A percentile compares a stretch with the other conserved stretches of the same genome.
phyloP scores from a whole-genome alignment of 2,888 invertebrate species.

The Chaitophorus viminalis region DNA sequence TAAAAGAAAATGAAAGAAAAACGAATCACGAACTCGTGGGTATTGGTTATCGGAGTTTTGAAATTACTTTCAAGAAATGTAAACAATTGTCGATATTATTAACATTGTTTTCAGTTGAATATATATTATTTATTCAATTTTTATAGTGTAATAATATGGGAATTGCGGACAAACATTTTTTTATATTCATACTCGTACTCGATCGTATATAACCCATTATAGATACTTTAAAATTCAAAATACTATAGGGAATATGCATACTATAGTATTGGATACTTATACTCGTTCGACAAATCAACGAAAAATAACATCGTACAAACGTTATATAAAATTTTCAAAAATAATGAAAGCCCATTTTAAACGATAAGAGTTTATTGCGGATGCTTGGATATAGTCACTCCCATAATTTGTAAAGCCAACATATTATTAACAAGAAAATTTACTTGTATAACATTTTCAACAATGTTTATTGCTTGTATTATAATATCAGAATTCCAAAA shows the following conservation, averaged over 20 bases:
- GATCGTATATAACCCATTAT: not conserved
- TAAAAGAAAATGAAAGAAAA: not conserved
- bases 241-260: not conserved
- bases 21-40: not conserved
- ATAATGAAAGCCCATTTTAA: no score
- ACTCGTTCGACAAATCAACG: not conserved
- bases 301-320: no score
- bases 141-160: not conserved
- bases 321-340: no score
- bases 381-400: no score
- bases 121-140: not conserved
- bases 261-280: not conserved
- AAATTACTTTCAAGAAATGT: constrained; percentile 1
- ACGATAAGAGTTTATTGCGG: no score
- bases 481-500: no score
- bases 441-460: no score
- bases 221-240: not conserved
- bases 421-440: no score
- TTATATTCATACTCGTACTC: not conserved
- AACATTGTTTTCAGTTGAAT: not conserved
- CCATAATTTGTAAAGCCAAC: no score
- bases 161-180: not conserved
- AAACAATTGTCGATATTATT: constrained; percentile 15
- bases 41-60: not conserved
- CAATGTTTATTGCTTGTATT: no score